phyloP scores from a whole-genome alignment of 2,113 vertebrate genomes.

The Macrotus californicus region DNA sequence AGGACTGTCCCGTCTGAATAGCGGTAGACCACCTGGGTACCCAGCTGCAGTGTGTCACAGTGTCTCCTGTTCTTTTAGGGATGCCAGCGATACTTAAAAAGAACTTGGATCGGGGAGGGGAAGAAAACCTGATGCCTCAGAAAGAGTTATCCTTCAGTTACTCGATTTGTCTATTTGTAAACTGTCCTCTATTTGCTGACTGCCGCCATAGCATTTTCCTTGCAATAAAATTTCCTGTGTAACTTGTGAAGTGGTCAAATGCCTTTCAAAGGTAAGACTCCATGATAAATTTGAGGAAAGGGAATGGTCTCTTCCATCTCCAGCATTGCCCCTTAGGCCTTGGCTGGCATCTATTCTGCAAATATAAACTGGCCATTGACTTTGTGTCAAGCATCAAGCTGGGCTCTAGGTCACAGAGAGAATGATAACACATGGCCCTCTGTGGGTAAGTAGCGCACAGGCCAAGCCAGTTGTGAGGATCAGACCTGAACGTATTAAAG shows the following conservation, averaged over 20 bases:
- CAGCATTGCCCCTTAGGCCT: background rate
- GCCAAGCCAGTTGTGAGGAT: background rate
- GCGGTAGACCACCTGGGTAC: slow-evolving; percentile 25
- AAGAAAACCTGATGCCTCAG: background rate
- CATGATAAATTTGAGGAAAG: background rate
- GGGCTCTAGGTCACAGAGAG: background rate
- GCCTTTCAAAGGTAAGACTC: background rate
- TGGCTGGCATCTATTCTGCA: background rate
- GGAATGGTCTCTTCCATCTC: background rate
- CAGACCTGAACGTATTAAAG: background rate
- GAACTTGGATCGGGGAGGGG: background rate
- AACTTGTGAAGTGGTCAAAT: background rate
- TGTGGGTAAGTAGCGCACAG: background rate
- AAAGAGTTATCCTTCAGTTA: background rate
- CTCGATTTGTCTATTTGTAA: background rate
- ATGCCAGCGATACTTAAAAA: slow-evolving; percentile 13
- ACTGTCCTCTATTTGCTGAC: background rate
- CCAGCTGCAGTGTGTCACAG: background rate
- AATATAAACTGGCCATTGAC: background rate
- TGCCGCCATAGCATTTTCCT: background rate
- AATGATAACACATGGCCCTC: background rate
- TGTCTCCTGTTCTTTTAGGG: background rate
- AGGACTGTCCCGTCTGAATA: background rate
- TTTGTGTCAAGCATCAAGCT: slow-evolving; percentile 19
- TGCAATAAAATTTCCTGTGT: background rate